Base-by-base conservation (phyloP, 2,113 vertebrate genomes). In the Neotoma lepida region DNA sequence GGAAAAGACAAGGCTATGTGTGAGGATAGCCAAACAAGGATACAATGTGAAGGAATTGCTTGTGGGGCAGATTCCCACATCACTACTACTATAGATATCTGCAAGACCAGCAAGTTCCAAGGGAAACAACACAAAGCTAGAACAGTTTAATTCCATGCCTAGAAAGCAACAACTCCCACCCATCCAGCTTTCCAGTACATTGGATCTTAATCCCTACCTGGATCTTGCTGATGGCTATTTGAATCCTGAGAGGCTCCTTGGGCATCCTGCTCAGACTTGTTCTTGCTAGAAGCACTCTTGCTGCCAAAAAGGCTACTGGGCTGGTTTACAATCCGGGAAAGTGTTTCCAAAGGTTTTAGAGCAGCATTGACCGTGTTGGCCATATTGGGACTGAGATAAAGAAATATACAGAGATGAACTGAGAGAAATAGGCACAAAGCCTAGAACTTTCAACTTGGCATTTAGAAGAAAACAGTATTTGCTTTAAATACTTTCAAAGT, bases 291-390 rank as follows among this genome's bases (percentile, higher is more conserved):
- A 64, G 98, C 98, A 94, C 99, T 99, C 96, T 99, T 99, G 95
- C 99, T 98, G 33, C 99, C 99, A 93, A 99, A 99, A 96, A 99
- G 98, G 93, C 99, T 99, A 98, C 99, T 99, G 56, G 99, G 99
- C 96, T 99, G 99, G 97, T 99, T 99, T 86, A 99, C 99, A 90
- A 99, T 99, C 54, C 99, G 99, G 6, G 99, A 99, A 74, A 99
- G 98, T 1, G 99, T 99, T 98, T 99, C 99, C 96, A 99, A 96
- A 88, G 99, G 99, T 96, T 99, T 99, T 82, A 99, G 97, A 33
- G 99, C 99, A 96, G 99, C 99, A 95, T 99, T 99, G 96, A 99
- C 99, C 1, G 99, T 99, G 98, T 99, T 99, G 84, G 99, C 99
- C 99, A 99, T 99, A 97, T 99, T 99, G 94, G 99, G 99, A 98